phyloP scores from a whole-genome alignment of 2,888 invertebrate genomes.

The Melinopterus prodromus region DNA sequence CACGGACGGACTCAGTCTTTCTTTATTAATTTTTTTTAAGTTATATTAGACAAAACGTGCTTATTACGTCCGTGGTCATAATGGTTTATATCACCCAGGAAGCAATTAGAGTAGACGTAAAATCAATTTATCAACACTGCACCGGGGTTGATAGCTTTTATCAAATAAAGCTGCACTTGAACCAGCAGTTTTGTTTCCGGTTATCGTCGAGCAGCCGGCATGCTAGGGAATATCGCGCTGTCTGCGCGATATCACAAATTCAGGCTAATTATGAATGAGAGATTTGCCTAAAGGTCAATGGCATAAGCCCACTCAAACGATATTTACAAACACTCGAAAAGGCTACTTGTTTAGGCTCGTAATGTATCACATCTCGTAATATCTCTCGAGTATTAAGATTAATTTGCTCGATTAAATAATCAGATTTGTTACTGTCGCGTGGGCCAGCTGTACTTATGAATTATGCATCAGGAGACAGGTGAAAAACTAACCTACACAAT shows the following conservation, averaged over 20 bases:
- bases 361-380: background rate
- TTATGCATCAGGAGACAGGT: background rate
- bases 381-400: constrained; percentile 7
- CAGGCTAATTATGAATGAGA: constrained; percentile 12
- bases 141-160: too few relatives aligned
- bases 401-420: background rate
- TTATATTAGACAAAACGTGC: too few relatives aligned
- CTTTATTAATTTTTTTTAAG: too few relatives aligned
- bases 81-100: background rate
- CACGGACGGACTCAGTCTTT: too few relatives aligned
- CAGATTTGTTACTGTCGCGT: background rate
- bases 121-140: background rate
- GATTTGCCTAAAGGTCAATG: constrained; percentile 17
- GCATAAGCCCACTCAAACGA: constrained; percentile 16
- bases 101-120: background rate
- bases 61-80: too few relatives aligned
- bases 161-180: too few relatives aligned
- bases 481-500: background rate
- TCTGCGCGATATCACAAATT: background rate
- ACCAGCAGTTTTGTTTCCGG: too few relatives aligned
- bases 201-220: background rate
- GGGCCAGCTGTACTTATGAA: background rate
- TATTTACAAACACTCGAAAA: constrained; percentile 22
- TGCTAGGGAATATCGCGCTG: too few relatives aligned
- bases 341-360: background rate